A percentile compares a stretch with the other conserved stretches of the same genome.
These are phyloP conservation scores for Drosophila helvetica DNA, from an alignment of 2,888 invertebrate genomes.

Conservation along the genomic window DNA sequence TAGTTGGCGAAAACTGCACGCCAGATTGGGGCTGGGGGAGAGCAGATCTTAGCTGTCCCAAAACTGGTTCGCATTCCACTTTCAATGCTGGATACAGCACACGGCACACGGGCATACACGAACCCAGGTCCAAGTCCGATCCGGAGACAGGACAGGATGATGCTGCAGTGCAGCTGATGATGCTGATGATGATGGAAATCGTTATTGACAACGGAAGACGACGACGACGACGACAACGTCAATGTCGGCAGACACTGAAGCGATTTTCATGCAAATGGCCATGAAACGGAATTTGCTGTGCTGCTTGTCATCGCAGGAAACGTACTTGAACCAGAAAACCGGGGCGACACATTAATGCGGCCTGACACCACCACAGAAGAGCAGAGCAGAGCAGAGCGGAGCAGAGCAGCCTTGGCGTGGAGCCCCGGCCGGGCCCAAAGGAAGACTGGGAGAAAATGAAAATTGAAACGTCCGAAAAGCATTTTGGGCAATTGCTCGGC, in stretches of 20 bases:
- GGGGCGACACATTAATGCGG: constrained; percentile 80
- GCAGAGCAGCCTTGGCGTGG: constrained; percentile 63
- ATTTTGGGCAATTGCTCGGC: constrained; percentile 67
- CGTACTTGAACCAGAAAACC: constrained; percentile 82
- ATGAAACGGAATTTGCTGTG: constrained; percentile 78
- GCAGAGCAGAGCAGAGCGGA: too few species aligned
- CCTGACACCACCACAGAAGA: constrained; percentile 66
- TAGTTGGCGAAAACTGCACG: constrained; percentile 71
- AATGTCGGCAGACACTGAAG: constrained; percentile 35
- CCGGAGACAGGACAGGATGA: constrained; percentile 32
- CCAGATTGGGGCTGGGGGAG: constrained; percentile 53
- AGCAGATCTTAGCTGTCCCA: constrained; percentile 31
- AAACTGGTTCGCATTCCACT: constrained; percentile 71
- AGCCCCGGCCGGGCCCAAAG: constrained; percentile 35
- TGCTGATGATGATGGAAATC: constrained; percentile 82
- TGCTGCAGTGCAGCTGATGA: constrained; percentile 53
- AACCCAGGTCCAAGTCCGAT: constrained; percentile 31
- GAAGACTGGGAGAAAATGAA: constrained; percentile 8
- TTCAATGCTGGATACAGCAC: constrained; percentile 32
- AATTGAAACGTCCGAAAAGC: constrained; percentile 15
- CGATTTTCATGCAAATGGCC: constrained; percentile 82
- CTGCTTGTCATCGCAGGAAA: constrained; percentile 61
- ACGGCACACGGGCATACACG: constrained; percentile 19
- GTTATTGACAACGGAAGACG: constrained; percentile 80
- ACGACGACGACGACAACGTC: constrained; percentile 23